Base-by-base conservation (phyloP, 1,140 invertebrate genomes). In the Lethrus apterus region DNA sequence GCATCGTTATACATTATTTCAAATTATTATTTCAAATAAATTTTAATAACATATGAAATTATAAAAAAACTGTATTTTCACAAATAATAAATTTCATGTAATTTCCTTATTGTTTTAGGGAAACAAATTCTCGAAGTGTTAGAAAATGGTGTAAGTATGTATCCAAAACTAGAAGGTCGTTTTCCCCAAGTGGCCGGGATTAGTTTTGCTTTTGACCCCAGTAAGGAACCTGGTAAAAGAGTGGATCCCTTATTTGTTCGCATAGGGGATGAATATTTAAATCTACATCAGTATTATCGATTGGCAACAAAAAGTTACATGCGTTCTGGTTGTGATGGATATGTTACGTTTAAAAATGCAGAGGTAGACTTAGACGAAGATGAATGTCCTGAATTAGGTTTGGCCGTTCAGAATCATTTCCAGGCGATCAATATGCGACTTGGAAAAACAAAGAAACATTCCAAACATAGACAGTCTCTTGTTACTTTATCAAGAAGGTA, bases 391-490 rank as follows among this genome's bases (percentile, higher is more conserved):
- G 82, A 87, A 59, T 66, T 93, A 32, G 82, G 83, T 9, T 79
- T 86, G 50, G 80, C 85, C 1, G 74, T 93, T 29, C 84, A 89
- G 67, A 92, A 93, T 70, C 88, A 93, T 68, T 93, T 93, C 68
- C 77, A 85, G 45, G 81, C 89, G 3, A 89, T 92, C 46, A 80
- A 86, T 65, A 80, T 89, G 48, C 70, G 84, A 9, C 74, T 76
- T 31, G 83, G 82, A 11, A 79, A 80, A 55, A 76, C 77, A 3
- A 71, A 71, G 46, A 75, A 79, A n/a, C 78, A 79, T 48, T 84
- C 84, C 11, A 83, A 85, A 56, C 89, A 92, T 68, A 68, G 87
- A 33, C 88, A 90, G 69, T 87, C 84, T 38, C 68, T 92, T 10
- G 81, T 91, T 24, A 86, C 84, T 2, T 65, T 88, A 1, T 87